phyloP scores from a whole-genome alignment of 2,113 vertebrate genomes.

The Strix aluco region DNA sequence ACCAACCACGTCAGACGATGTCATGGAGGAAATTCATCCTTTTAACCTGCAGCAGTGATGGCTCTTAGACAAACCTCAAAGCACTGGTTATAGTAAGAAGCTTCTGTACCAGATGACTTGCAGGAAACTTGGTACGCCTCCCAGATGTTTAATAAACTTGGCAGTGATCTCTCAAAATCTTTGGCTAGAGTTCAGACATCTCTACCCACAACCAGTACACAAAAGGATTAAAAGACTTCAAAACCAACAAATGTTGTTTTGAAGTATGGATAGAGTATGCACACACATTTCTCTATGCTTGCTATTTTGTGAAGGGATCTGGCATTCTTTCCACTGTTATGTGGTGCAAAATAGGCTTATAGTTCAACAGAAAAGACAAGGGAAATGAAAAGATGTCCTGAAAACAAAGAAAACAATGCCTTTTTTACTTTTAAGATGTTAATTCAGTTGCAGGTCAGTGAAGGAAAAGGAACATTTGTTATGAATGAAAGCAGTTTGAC shows the following conservation, averaged over 20 bases:
- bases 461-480: background rate
- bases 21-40: too few relatives aligned
- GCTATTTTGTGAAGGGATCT: background rate
- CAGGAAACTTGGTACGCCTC: background rate
- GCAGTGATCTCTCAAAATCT: background rate
- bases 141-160: constrained; percentile 43
- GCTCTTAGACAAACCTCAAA: too few relatives aligned
- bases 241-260: background rate
- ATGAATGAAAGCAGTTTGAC: background rate
- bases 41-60: too few relatives aligned
- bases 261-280: background rate
- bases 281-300: background rate
- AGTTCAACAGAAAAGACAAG: background rate
- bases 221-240: constrained; percentile 5
- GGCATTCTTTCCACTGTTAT: background rate
- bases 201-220: background rate
- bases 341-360: background rate
- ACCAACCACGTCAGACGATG: too few relatives aligned
- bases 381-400: background rate
- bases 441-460: background rate
- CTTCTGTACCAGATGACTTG: background rate
- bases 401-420: background rate
- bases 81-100: too few relatives aligned
- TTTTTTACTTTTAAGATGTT: background rate
- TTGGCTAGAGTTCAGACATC: constrained; percentile 22